Base-by-base conservation (phyloP, 2,888 invertebrate genomes). In the Dioctria linearis region DNA sequence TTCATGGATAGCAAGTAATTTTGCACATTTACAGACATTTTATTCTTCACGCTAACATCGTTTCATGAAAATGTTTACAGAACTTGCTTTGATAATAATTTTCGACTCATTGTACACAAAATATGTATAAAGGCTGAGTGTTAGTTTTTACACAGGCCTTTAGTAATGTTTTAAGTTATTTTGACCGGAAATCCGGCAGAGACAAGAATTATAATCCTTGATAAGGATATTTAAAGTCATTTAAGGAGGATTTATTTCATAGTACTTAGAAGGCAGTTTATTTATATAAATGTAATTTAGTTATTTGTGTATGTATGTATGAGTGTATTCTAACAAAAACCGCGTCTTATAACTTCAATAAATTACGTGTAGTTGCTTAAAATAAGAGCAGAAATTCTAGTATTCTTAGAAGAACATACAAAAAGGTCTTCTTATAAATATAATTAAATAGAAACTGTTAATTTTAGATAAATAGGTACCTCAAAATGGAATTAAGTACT, bases 11-110 rank as follows among this genome's bases (percentile, higher is more conserved):
- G 40, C 40, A 40, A 65, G 9, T n/a, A 40, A 65, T 65, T 42
- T 65, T 42, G 65, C 65, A 65, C 6, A 42, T 65, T 65, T 65
- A 42, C 42, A 65, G 65, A 65, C 42, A 65, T 9, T 42, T 25
- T 67, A 43, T 67, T 25, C 13, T 9, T 43, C 25, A 13, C n/a
- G 66, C n/a, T 67, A 46, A 13, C 43, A 67, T 46, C 25, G 46
- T 67, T 67, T 67, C 25, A 67, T 67, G 25, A 42, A 43, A 67
- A 67, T 67, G 43, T 13, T 13, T 13, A 49, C 46, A 43, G 46
- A 46, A 46, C 8, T 8, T 46, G 46, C 46, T 46, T 46, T 6
- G 46, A 8, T 46, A 46, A 46, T 46, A 46, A 46, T 6, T 25
- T 67, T 42, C n/a, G n/a, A 6, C 25, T 9, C 8, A 25, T 46